Evolutionary conservation across 2,113 vertebrate genomes (phyloP).

Genomic region (Pterocles gutturalis): DNA sequence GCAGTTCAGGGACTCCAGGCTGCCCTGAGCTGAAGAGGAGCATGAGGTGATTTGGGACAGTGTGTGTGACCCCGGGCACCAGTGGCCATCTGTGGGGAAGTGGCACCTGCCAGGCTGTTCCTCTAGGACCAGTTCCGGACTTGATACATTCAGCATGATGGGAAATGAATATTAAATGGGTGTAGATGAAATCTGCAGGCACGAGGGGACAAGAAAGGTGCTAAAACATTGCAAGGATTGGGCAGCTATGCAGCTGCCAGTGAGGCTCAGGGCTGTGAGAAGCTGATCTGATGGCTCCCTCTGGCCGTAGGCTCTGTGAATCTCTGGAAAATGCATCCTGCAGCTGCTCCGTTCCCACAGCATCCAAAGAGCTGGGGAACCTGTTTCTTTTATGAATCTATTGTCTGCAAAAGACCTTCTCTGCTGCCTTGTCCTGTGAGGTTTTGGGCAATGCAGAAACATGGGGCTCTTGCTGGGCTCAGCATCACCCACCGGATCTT

Average conservation of each 20-base stretch:
- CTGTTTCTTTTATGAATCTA: fast-evolving
- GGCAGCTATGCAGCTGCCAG: background rate
- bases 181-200: background rate
- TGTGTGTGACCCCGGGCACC: fast-evolving
- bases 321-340: background rate
- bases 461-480: background rate
- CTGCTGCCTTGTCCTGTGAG: background rate
- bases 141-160: background rate
- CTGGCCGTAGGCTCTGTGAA: background rate
- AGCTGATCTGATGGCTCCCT: background rate
- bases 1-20: background rate
- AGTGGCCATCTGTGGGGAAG: background rate
- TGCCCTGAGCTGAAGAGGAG: background rate
- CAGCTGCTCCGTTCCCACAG: background rate
- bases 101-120: background rate
- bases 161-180: background rate
- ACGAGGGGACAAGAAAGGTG: background rate
- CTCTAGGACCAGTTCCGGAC: background rate
- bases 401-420: background rate
- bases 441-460: background rate
- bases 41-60: background rate
- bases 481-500: background rate
- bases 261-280: background rate
- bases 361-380: background rate
- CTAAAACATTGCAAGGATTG: background rate